These are phyloP conservation scores for Drosophila kanekoi DNA, from an alignment of 2,888 invertebrate species.

Conservation along the genomic window DNA sequence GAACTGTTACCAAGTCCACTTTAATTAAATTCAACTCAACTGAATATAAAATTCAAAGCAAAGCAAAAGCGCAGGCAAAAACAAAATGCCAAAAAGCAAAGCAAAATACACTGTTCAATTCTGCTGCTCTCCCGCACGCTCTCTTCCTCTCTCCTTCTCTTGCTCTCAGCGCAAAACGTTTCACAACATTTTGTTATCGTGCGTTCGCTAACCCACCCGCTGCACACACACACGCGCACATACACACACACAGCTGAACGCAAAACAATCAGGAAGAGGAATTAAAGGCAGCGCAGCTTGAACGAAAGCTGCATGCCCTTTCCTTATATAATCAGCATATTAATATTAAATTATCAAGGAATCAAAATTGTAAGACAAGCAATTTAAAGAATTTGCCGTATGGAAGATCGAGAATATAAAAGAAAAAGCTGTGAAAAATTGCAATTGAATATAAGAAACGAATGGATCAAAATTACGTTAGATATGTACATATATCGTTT, in stretches of 20 bases:
- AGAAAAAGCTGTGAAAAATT: too few relatives aligned
- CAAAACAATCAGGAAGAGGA: slow-evolving; percentile 61
- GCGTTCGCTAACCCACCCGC: slow-evolving; percentile 69
- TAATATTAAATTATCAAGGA: too few relatives aligned
- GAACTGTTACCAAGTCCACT: slow-evolving; percentile 39
- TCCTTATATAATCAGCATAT: not conserved
- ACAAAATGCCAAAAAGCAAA: slow-evolving; percentile 23
- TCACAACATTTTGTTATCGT: slow-evolving; percentile 52
- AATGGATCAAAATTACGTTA: too few relatives aligned
- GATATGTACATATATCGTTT: too few relatives aligned
- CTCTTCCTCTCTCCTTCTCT: not conserved
- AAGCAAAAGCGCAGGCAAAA: slow-evolving; percentile 9
- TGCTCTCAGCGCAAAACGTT: slow-evolving; percentile 18
- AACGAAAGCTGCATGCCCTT: slow-evolving; percentile 38
- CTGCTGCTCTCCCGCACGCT: not conserved
- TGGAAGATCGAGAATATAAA: too few relatives aligned
- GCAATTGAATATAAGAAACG: too few relatives aligned
- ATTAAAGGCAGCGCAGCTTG: slow-evolving; percentile 9
- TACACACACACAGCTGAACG: slow-evolving; percentile 3
- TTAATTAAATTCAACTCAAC: slow-evolving; percentile 31
- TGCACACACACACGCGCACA: slow-evolving; percentile 30
- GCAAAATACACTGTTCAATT: slow-evolving; percentile 33
- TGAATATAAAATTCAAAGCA: slow-evolving; percentile 6
- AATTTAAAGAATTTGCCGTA: too few relatives aligned
- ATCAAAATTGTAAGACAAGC: too few relatives aligned